These are phyloP conservation scores for Noturus placidus DNA, from an alignment of 2,113 vertebrate species.

Conservation along the genomic window DNA sequence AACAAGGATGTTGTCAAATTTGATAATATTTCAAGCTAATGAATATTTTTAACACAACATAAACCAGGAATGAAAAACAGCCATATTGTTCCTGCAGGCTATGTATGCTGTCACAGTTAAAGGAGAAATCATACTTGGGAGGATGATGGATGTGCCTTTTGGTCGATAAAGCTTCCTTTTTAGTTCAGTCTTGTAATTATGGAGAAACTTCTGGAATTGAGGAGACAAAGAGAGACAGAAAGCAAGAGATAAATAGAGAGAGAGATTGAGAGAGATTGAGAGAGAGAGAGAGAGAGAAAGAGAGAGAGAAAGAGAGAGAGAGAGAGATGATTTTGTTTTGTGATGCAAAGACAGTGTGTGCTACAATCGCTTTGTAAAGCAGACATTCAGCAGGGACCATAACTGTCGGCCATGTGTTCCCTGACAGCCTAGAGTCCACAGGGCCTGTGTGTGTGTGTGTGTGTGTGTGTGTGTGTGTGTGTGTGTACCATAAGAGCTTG, in stretches of 20 bases:
- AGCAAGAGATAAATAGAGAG: background rate
- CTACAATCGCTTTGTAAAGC: slow-evolving; percentile 14
- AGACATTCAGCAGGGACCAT: slow-evolving; percentile 29
- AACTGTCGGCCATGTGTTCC: slow-evolving; percentile 37
- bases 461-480: slow-evolving; percentile 44
- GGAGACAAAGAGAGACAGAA: background rate
- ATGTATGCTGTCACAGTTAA: slow-evolving; percentile 14
- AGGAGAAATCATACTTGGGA: background rate
- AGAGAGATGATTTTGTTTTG: slow-evolving; percentile 14
- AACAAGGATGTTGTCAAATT: background rate
- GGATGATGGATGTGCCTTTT: slow-evolving; percentile 22
- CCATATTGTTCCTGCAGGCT: slow-evolving; percentile 40
- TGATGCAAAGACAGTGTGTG: slow-evolving; percentile 28
- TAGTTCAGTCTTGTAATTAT: slow-evolving; percentile 10
- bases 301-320: background rate
- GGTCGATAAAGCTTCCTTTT: slow-evolving; percentile 4
- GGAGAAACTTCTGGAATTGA: slow-evolving; percentile 25
- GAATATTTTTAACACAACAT: slow-evolving; percentile 12
- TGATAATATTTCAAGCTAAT: slow-evolving; percentile 4
- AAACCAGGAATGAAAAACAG: slow-evolving; percentile 9
- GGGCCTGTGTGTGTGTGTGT: slow-evolving; percentile 24
- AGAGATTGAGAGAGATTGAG: background rate
- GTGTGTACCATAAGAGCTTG: slow-evolving; percentile 29
- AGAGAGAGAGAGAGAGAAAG: background rate
- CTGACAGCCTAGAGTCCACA: slow-evolving; percentile 39